phyloP scores from a whole-genome alignment of 2,113 vertebrate genomes.

The Thymallus thymallus region DNA sequence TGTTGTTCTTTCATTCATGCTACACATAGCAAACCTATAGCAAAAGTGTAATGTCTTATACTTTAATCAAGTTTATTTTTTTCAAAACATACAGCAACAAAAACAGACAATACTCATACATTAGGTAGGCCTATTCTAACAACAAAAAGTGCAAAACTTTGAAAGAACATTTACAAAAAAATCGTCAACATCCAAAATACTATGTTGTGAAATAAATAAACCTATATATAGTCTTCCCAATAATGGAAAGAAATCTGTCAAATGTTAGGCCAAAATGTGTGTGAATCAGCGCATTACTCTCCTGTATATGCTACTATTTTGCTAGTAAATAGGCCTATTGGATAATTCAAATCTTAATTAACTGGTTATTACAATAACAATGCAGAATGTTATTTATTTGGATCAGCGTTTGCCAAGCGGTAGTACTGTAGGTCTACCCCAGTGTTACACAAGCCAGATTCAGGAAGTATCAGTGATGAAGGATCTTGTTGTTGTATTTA shows the following conservation, averaged over 20 bases:
- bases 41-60: constrained; percentile 25
- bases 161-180: constrained; percentile 38
- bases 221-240: not conserved
- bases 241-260: not conserved
- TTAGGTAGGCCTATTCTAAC: constrained; percentile 33
- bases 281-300: not conserved
- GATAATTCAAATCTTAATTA: not conserved
- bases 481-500: too few relatives aligned
- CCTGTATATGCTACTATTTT: not conserved
- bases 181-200: constrained; percentile 33
- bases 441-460: too few relatives aligned
- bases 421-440: too few relatives aligned
- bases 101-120: constrained; percentile 60
- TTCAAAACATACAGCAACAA: constrained; percentile 54
- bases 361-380: not conserved
- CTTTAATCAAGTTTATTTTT: constrained; percentile 66
- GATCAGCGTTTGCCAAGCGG: not conserved
- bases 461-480: too few relatives aligned
- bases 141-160: constrained; percentile 65
- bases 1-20: not conserved
- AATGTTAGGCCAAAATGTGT: not conserved
- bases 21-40: not conserved
- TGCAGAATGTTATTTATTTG: not conserved
- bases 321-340: not conserved
- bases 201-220: constrained; percentile 30